Percentiles rank a stretch among this genome's conserved stretches.
These are phyloP conservation scores for Caenorhabditis sp. DNA, from an alignment of 2,888 invertebrate genomes.

Conservation along the genomic window DNA sequence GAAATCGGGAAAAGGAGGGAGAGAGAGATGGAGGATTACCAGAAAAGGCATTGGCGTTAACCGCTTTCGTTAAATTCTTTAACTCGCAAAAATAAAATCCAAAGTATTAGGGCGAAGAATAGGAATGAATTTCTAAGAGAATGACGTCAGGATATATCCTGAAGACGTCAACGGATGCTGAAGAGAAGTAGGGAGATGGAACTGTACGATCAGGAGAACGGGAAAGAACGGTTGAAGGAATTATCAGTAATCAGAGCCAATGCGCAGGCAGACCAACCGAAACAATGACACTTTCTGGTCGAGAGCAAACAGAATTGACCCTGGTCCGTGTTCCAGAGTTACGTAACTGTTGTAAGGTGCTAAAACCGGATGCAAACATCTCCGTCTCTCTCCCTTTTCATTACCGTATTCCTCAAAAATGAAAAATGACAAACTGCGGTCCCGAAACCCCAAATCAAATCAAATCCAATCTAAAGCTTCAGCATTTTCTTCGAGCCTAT, in stretches of 20 bases:
- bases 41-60: not conserved
- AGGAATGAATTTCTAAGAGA: not conserved
- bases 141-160: not conserved
- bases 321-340: not conserved
- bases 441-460: constrained; percentile 16
- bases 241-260: too few relatives aligned
- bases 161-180: not conserved
- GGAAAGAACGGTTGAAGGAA: too few relatives aligned
- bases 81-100: not conserved
- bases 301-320: not conserved
- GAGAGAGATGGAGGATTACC: constrained; percentile 18
- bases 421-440: not conserved
- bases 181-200: too few relatives aligned
- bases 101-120: not conserved
- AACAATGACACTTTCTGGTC: too few relatives aligned
- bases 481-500: constrained; percentile 10
- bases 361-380: constrained; percentile 8
- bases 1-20: too few relatives aligned
- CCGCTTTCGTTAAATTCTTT: constrained; percentile 1
- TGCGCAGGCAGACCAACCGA: too few relatives aligned
- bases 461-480: constrained; percentile 37
- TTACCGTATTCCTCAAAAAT: not conserved
- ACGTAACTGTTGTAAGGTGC: constrained; percentile 3
- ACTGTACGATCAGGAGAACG: too few relatives aligned
- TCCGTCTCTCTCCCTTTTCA: too few relatives aligned